Evolutionary conservation across 2,888 invertebrate species (phyloP).

Genomic region (Epinotia bilunana): DNA sequence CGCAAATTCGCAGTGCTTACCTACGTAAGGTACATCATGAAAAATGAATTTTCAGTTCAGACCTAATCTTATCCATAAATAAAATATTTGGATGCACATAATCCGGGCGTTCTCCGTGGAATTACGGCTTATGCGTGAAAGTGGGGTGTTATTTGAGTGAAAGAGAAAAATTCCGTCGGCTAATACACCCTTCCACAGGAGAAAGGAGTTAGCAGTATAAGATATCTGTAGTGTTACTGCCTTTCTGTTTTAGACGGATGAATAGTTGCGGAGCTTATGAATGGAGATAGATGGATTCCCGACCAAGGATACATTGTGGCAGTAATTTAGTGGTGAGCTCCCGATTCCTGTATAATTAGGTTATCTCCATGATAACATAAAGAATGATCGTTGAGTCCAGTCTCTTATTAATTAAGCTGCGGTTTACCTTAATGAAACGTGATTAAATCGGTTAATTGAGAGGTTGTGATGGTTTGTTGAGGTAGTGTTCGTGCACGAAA

Average conservation of each 20-base stretch:
- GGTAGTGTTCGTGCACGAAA: neutral
- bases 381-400: constrained; percentile 15
- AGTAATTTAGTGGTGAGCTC: constrained; percentile 34
- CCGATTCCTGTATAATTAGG: constrained; percentile 29
- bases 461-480: neutral
- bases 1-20: constrained; percentile 26
- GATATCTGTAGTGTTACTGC: neutral
- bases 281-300: constrained; percentile 37
- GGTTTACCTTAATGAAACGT: constrained; percentile 17
- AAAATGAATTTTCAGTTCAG: constrained; percentile 34
- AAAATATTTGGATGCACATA: constrained; percentile 41
- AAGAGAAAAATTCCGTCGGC: constrained; percentile 31
- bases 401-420: constrained; percentile 31
- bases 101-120: constrained; percentile 37
- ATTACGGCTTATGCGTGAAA: constrained; percentile 39
- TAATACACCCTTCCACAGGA: constrained; percentile 2
- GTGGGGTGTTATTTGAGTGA: constrained; percentile 39
- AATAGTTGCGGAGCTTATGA: constrained; percentile 31
- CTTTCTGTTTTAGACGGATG: neutral
- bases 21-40: constrained; percentile 13
- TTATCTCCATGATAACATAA: constrained; percentile 33
- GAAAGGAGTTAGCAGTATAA: neutral
- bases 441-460: constrained; percentile 9
- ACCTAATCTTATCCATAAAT: constrained; percentile 42
- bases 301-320: constrained; percentile 29